A percentile compares a stretch with the other conserved stretches of the same genome.
Conservation (phyloP, 2,113 vertebrate species). For the Galeopterus variegatus region DNA sequence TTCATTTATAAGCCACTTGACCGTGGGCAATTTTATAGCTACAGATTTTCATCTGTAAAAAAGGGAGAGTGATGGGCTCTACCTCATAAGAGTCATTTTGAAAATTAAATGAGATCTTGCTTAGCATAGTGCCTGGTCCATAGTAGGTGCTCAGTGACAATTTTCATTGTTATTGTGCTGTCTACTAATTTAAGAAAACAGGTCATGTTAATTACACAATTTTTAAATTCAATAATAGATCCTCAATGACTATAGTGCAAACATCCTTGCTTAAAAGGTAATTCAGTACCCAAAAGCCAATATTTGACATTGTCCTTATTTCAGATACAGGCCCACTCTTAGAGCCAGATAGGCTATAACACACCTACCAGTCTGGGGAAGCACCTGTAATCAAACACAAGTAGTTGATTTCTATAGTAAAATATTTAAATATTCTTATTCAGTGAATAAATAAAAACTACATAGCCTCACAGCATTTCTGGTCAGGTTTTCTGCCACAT, state of each 20-base stretch:
- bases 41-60: neutral
- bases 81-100: neutral
- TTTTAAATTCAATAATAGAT: neutral
- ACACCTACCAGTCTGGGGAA: neutral
- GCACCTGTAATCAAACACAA: neutral
- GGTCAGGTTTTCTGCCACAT: neutral
- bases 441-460: neutral
- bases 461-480: neutral
- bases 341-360: neutral
- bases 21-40: neutral
- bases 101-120: slow-evolving; percentile 3
- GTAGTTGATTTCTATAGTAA: neutral
- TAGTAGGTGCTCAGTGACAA: neutral
- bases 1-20: neutral
- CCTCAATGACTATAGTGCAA: neutral
- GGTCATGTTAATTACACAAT: neutral
- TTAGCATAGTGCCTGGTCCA: neutral
- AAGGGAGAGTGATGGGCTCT: neutral
- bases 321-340: neutral
- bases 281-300: neutral
- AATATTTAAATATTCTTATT: neutral
- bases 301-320: neutral
- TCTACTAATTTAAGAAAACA: neutral
- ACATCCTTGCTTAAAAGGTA: neutral
- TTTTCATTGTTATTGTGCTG: neutral